Evolutionary conservation across 2,113 vertebrate genomes (phyloP).

Genomic region (Perca flavescens): DNA sequence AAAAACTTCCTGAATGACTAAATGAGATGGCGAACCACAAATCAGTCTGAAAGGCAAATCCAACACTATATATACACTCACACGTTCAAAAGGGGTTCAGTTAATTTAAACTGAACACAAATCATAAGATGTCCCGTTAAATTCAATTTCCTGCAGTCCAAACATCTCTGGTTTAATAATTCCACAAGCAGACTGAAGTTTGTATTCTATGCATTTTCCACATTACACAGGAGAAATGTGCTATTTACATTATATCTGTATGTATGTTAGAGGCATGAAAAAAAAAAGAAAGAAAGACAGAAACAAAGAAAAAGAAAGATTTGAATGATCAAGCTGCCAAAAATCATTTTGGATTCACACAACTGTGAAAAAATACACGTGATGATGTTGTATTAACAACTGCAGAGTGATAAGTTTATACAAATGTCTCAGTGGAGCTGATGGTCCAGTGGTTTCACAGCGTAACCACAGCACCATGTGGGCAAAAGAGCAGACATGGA

Average conservation of each 20-base stretch:
- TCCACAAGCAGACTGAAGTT: slow-evolving; percentile 28
- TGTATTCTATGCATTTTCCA: slow-evolving; percentile 20
- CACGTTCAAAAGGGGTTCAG: neutral
- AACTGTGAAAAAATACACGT: slow-evolving; percentile 24
- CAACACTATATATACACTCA: neutral
- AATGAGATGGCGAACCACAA: neutral
- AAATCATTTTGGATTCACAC: slow-evolving; percentile 24
- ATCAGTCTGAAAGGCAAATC: slow-evolving; percentile 32
- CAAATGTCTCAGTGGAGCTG: slow-evolving; percentile 58
- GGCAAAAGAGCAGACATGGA: slow-evolving; percentile 7
- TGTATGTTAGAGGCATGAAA: slow-evolving; percentile 2
- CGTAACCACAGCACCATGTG: slow-evolving; percentile 30
- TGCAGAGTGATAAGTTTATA: slow-evolving; percentile 63
- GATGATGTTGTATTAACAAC: slow-evolving; percentile 65
- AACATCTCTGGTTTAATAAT: slow-evolving; percentile 53
- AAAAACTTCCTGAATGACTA: slow-evolving; percentile 39
- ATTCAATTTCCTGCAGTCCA: slow-evolving; percentile 72
- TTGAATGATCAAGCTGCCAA: slow-evolving; percentile 18
- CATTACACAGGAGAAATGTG: slow-evolving; percentile 24
- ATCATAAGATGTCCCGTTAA: slow-evolving; percentile 70
- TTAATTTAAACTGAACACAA: slow-evolving; percentile 64
- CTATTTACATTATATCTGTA: slow-evolving; percentile 34
- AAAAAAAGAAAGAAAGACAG: neutral
- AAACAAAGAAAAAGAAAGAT: slow-evolving; percentile 20
- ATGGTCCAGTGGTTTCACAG: slow-evolving; percentile 62